These are phyloP conservation scores for Reticulitermes lucifugus DNA, from an alignment of 2,888 invertebrate species.

Conservation along the genomic window DNA sequence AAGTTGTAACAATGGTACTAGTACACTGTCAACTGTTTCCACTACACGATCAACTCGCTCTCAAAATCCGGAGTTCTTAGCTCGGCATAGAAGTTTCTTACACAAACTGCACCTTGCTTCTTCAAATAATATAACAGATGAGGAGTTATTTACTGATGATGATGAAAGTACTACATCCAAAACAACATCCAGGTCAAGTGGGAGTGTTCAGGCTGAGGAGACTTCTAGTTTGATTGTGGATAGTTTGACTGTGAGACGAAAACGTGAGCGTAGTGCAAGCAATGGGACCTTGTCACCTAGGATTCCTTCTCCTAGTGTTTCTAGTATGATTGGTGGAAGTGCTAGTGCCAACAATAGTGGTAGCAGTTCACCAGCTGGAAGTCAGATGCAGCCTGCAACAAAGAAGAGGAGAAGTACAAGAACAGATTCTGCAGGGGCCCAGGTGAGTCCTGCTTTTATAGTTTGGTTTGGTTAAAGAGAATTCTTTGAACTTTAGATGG, in stretches of 20 bases:
- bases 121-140: constrained; percentile 14
- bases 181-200: constrained; percentile 24
- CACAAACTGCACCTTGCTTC: constrained; percentile 63
- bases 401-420: constrained; percentile 29
- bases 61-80: constrained; percentile 73
- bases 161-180: constrained; percentile 12
- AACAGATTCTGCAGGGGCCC: constrained; percentile 21
- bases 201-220: not conserved
- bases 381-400: constrained; percentile 21
- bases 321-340: not conserved
- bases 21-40: not conserved
- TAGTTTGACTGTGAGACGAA: constrained; percentile 45
- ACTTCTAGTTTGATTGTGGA: constrained; percentile 22
- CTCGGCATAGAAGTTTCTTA: constrained; percentile 72
- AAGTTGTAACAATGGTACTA: not conserved
- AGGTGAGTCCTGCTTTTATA: constrained; percentile 9
- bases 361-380: constrained; percentile 16
- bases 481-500: no score
- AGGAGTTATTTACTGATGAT: constrained; percentile 24
- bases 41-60: constrained; percentile 69
- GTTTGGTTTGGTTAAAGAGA: not conserved
- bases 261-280: constrained; percentile 49
- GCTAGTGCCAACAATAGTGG: constrained; percentile 24
- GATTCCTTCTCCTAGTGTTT: constrained; percentile 14
- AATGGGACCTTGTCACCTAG: constrained; percentile 44